phyloP scores from a whole-genome alignment of 2,113 vertebrate genomes.

The Suncus etruscus region DNA sequence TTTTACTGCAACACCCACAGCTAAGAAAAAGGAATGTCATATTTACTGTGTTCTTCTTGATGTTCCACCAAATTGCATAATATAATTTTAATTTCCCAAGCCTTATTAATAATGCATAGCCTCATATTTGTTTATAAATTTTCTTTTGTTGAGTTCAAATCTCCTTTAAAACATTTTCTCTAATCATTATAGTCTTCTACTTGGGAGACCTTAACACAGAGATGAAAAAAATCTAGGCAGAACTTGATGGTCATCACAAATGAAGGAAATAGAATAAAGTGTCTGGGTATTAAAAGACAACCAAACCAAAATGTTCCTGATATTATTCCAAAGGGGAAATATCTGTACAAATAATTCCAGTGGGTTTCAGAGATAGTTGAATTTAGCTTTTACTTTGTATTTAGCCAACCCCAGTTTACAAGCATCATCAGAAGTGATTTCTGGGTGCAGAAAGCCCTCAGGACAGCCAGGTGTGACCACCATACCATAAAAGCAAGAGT shows the following conservation, averaged over 20 bases:
- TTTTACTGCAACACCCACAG: conserved; percentile 1
- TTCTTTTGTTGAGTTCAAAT: conserved; percentile 58
- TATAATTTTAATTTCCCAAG: conserved; percentile 45
- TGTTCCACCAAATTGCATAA: conserved; percentile 50
- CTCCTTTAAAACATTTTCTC: conserved; percentile 15
- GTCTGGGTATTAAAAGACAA: neutral
- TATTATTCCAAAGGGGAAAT: neutral
- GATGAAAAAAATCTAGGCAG: neutral
- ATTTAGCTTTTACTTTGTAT: too few relatives aligned
- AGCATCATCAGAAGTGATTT: too few relatives aligned
- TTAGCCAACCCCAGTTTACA: too few relatives aligned
- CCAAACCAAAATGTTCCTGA: neutral
- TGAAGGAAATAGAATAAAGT: neutral
- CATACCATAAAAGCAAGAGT: too few relatives aligned
- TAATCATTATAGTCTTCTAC: conserved; percentile 29
- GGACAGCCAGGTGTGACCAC: too few relatives aligned
- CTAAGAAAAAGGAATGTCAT: neutral
- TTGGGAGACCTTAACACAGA: neutral
- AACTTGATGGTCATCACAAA: neutral
- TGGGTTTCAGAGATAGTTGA: too few relatives aligned
- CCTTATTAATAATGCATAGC: conserved; percentile 56
- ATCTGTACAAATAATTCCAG: neutral
- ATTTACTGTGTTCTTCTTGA: conserved; percentile 34
- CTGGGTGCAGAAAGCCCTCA: too few relatives aligned
- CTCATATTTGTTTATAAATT: conserved; percentile 54